Conservation (phyloP, 2,888 invertebrate species). For the Anthoptus insignis region DNA sequence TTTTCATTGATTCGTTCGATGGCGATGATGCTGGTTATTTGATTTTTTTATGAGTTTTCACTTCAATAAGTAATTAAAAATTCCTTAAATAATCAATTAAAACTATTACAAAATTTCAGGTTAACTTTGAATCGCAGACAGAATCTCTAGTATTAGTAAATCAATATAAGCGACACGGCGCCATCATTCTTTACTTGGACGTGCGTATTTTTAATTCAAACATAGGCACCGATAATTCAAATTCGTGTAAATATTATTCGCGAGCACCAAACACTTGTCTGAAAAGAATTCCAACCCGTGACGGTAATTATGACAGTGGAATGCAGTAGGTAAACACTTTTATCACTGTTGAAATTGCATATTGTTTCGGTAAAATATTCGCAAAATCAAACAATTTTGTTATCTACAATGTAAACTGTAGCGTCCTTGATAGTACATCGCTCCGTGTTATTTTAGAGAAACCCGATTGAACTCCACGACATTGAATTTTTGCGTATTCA, state of each 20-base stretch:
- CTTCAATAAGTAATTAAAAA: too few species aligned
- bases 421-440: slow-evolving; percentile 43
- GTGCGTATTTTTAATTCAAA: slow-evolving; percentile 43
- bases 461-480: slow-evolving; percentile 35
- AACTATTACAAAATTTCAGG: too few species aligned
- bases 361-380: slow-evolving; percentile 56
- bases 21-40: too few species aligned
- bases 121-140: too few species aligned
- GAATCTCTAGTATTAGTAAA: slow-evolving; percentile 1
- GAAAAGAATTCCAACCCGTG: slow-evolving; percentile 45
- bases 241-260: slow-evolving; percentile 52
- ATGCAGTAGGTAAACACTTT: slow-evolving; percentile 69
- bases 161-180: slow-evolving; percentile 14
- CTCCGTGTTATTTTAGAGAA: slow-evolving; percentile 27
- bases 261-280: slow-evolving; percentile 29
- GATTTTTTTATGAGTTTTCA: too few species aligned
- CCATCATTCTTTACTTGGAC: slow-evolving; percentile 23
- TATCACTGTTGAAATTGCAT: slow-evolving; percentile 73
- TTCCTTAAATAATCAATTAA: too few species aligned
- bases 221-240: slow-evolving; percentile 44
- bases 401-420: slow-evolving; percentile 46
- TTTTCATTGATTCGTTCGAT: too few species aligned
- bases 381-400: slow-evolving; percentile 50
- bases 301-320: slow-evolving; percentile 59
- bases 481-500: slow-evolving; percentile 35